Base-by-base conservation (phyloP, 2,888 invertebrate species). In the Macropis europaea region DNA sequence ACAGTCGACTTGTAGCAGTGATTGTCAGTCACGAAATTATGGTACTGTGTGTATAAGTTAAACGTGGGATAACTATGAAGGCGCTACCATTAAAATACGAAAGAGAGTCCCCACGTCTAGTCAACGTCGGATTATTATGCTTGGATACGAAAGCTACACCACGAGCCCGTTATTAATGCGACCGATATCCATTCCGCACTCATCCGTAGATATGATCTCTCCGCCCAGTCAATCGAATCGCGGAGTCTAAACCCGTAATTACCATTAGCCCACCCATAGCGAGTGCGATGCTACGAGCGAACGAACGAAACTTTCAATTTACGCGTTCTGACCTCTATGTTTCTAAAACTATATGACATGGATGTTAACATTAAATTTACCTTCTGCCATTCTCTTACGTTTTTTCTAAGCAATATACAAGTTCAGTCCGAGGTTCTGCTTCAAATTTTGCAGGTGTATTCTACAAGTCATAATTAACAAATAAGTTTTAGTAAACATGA, bases 151-250 rank as follows among this genome's bases (percentile, higher is more conserved):
- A 48, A 73, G 64, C 47, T 53, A 60, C 68, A 73, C 57, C 70
- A 45, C 63, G 63, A 70, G 71, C 69, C 71, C 77, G 77, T 84
- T 84, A 81, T 86, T 85, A 85, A 83, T 83, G 80, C 78, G 77
- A 82, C 76, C 79, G 80, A 82, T 82, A 80, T 70, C 80, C 81
- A 73, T 81, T 82, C 77, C 73, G 71, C 82, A 81, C 81, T 77
- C 74, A 78, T 81, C 76, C 71, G 73, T 76, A 82, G 86, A 87
- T 87, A 85, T 72, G 72, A 87, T 87, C 86, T 86, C 79, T 76
- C 85, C 88, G 86, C 88, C 88, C 87, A 88, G 84, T 80, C 87
- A 88, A 87, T 88, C 85, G 86, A 78, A 88, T 85, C 78, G 82
- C 81, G 56, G 76, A 74, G 72, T 77, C 77, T 78, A 82, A 85